phyloP scores from a whole-genome alignment of 2,888 invertebrate genomes.

The Amphimallon solstitiale region DNA sequence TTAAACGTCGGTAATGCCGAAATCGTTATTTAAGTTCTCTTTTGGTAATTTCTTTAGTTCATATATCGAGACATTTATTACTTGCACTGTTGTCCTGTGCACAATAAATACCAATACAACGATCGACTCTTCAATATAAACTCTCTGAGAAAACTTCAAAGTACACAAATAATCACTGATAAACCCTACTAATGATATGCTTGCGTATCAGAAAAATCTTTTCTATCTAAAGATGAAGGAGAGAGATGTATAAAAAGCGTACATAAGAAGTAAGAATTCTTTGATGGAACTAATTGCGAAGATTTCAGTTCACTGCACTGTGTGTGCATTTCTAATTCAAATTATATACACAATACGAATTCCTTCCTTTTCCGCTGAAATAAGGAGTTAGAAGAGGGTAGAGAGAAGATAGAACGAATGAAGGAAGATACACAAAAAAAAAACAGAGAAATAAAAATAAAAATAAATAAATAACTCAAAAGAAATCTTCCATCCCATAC shows the following conservation, averaged over 20 bases:
- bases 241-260: constrained; percentile 57
- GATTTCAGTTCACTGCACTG: constrained; percentile 63
- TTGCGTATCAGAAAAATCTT: constrained; percentile 59
- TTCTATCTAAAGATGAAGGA: constrained; percentile 40
- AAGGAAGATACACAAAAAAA: constrained; percentile 16
- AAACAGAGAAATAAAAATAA: too few species aligned
- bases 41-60: neutral
- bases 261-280: constrained; percentile 56
- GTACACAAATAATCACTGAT: constrained; percentile 60
- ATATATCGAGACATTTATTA: neutral
- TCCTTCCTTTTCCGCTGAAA: constrained; percentile 50
- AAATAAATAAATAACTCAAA: constrained; percentile 55
- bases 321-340: constrained; percentile 57
- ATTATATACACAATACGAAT: constrained; percentile 59
- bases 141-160: constrained; percentile 58
- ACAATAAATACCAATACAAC: neutral
- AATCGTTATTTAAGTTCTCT: neutral
- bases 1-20: neutral
- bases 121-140: constrained; percentile 47
- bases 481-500: constrained; percentile 42
- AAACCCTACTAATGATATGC: constrained; percentile 64
- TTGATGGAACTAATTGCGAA: constrained; percentile 64
- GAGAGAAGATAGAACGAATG: neutral
- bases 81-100: neutral
- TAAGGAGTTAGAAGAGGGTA: constrained; percentile 48